Evolutionary conservation across 2,888 invertebrate genomes (phyloP), one percentile per base, ranked within the genome.

Genomic region (Meiosimyza platycephala): DNA sequence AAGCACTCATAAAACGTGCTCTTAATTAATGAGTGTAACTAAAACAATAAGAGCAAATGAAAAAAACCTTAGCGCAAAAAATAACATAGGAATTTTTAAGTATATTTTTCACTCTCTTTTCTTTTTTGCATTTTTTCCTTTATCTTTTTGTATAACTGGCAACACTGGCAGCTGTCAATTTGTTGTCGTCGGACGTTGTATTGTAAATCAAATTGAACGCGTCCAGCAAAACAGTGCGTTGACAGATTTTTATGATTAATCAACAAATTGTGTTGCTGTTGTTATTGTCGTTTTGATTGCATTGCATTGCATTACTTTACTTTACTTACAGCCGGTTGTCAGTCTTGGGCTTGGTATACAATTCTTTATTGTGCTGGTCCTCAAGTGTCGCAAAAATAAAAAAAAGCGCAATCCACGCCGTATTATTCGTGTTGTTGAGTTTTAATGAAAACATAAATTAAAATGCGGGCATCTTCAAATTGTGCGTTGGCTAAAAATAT

Each of bases 21-120:
- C 75, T 76, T 77, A 77, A 78, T 77, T 77, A 76, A 77, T 72
- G 18, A n/a, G 52, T 15, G 52, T 15, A 55, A 63, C 6, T 63
- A 28, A 12, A 68, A 68, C 67, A 16, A 67, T 16, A 67, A 55
- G n/a, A 55, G 12, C 16, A 16, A 22, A 55, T 18, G 16, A 55
- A 22, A 22, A 55, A 11, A 18, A 22, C 2, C 2, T 18, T 6
- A 12, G 55, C 16, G 18, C 55, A n/a, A 22, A 22, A 16, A 22
- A 22, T 22, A 18, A 22, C 55, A 11, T 6, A 18, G 13, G 63
- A 6, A n/a, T 9, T 47, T 64, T 16, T n/a, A 3, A 11, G 15
- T 22, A 13, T 5, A 13, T n/a, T 12, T 40, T 9, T 40, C 40
- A 9, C 9, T 40, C 9, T 40, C 9, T 9, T 60, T 28, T 7